These are phyloP conservation scores for Poecilia wingei DNA, from an alignment of 2,797 vertebrate genomes.

Conservation along the genomic window DNA sequence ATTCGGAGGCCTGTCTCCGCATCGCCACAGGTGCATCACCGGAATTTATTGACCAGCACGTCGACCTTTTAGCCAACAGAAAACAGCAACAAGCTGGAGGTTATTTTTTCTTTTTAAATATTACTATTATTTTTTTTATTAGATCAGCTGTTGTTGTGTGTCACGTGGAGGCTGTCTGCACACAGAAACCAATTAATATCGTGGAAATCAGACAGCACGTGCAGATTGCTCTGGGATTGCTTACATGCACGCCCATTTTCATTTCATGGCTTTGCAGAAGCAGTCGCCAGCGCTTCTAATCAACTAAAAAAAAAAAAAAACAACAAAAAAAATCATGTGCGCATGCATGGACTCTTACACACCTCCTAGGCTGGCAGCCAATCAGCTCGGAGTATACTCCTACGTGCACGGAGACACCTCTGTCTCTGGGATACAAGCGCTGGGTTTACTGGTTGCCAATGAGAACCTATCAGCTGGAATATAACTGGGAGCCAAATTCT, in stretches of 20 bases:
- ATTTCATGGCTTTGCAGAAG: neutral
- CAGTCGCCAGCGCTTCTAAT: neutral
- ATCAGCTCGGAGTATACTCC: constrained; percentile 33
- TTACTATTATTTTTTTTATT: neutral
- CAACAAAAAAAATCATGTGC: neutral
- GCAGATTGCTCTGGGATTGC: neutral
- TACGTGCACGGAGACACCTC: constrained; percentile 21
- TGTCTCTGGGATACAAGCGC: constrained; percentile 25
- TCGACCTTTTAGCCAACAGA: neutral
- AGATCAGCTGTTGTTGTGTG: constrained; percentile 19
- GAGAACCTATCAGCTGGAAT: constrained; percentile 33
- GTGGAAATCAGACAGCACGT: constrained; percentile 68
- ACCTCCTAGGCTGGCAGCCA: constrained; percentile 51
- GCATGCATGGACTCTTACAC: constrained; percentile 20
- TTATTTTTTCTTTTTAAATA: no score
- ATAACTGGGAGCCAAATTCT: constrained; percentile 21
- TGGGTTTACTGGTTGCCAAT: constrained; percentile 17
- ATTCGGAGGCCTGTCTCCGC: constrained; percentile 21
- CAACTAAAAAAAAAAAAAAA: neutral
- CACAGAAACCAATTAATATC: constrained; percentile 53
- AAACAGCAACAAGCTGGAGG: neutral
- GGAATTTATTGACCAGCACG: neutral
- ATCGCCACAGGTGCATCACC: constrained; percentile 19
- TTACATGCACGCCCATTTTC: neutral
- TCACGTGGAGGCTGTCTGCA: constrained; percentile 68